Percentiles rank a stretch among this genome's conserved stretches.
Evolutionary conservation across 2,888 invertebrate species (phyloP).

Genomic region (Apotomis turbidana): DNA sequence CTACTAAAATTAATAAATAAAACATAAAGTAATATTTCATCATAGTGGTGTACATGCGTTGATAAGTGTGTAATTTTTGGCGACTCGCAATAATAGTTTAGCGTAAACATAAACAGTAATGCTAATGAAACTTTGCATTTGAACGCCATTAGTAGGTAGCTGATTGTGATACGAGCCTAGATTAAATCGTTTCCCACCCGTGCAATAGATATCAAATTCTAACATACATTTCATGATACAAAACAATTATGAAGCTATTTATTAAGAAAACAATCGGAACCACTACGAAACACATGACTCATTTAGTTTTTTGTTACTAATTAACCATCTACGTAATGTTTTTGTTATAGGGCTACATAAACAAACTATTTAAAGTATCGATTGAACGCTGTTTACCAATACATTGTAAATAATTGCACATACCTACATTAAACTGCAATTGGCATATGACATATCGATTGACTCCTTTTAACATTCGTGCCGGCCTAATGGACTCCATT

Average conservation of each 20-base stretch:
- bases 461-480: conserved; percentile 21
- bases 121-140: no score
- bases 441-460: conserved; percentile 1
- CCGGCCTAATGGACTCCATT: conserved; percentile 19
- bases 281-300: not conserved
- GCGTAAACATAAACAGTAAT: no score
- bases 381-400: conserved; percentile 13
- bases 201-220: conserved; percentile 19
- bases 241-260: not conserved
- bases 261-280: not conserved
- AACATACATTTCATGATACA: not conserved
- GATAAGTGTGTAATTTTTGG: no score
- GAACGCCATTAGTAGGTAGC: not conserved
- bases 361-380: not conserved
- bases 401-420: conserved; percentile 5
- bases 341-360: not conserved
- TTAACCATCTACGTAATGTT: not conserved
- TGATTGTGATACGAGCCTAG: conserved; percentile 12
- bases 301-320: not conserved
- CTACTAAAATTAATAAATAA: no score
- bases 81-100: no score
- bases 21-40: no score
- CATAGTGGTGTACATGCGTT: no score
- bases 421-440: conserved; percentile 11
- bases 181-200: conserved; percentile 10